phyloP scores from a whole-genome alignment of 1,140 invertebrate genomes.

The Octopus sinensis region DNA sequence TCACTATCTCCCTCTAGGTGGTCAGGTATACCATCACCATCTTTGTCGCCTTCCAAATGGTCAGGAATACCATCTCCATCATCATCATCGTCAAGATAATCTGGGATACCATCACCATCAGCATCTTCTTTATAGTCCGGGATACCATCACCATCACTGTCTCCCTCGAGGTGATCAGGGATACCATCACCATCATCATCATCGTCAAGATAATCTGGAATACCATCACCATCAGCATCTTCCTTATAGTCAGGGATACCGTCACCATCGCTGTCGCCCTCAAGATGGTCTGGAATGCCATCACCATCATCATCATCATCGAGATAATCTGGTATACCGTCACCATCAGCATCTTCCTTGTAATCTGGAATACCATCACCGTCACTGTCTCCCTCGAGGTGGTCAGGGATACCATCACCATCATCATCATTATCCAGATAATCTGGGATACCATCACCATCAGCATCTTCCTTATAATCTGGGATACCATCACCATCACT shows the following conservation, averaged over 20 bases:
- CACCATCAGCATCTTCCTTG: conserved; percentile 34
- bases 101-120: conserved; percentile 54
- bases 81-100: conserved; percentile 47
- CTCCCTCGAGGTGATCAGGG: conserved; percentile 33
- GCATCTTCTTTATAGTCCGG: conserved; percentile 41
- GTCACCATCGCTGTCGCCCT: conserved; percentile 45
- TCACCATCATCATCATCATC: conserved; percentile 35
- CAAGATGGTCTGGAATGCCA: conserved; percentile 37
- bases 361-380: conserved; percentile 50
- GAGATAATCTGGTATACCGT: conserved; percentile 41
- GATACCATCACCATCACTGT: conserved; percentile 46
- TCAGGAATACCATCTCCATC: conserved; percentile 51
- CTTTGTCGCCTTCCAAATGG: conserved; percentile 39
- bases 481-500: conserved; percentile 47
- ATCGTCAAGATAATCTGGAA: conserved; percentile 49
- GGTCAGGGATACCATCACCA: conserved; percentile 50
- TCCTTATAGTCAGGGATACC: conserved; percentile 43
- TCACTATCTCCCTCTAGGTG: conserved; percentile 34
- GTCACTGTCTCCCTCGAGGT: conserved; percentile 37
- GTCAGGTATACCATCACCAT: conserved; percentile 48
- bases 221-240: conserved; percentile 50
- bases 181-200: conserved; percentile 52
- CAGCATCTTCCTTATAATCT: conserved; percentile 39
- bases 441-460: conserved; percentile 55
- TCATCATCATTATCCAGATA: conserved; percentile 49